Evolutionary conservation across 1,140 invertebrate species (phyloP), one percentile per base, ranked within the genome.

Genomic region (Gonatopus flavifemur): DNA sequence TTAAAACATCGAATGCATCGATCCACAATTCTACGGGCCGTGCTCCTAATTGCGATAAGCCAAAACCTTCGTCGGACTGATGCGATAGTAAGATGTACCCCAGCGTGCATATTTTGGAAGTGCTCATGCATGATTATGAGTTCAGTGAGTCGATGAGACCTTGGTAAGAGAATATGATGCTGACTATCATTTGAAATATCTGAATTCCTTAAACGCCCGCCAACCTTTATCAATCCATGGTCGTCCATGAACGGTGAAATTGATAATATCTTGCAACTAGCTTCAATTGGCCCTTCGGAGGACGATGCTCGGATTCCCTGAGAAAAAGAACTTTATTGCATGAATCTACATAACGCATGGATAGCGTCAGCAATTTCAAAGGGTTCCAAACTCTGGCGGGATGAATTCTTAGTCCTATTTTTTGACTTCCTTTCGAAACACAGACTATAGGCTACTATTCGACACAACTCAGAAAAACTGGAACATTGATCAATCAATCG

Each of bases 141-240:
- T 6, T 57, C 44, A 20, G 62, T 60, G 10, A 76, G 32, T 15
- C 40, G 43, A 55, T 67, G 56, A 18, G 57, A 62, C 12, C 50
- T 19, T 24, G 69, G 62, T 24, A 70, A 42, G 15, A 80, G 40
- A 15, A 73, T 64, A 2, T 74, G 77, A 60, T 77, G 72, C 49
- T 72, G 69, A 15, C 55, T 47, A 20, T 69, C 55, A 36, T 58
- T 57, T 8, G 44, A 38, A 1, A 76, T 38, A 10, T 58, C 21
- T 2, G 76, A 55, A 19, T 67, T 43, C 19, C 50, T n/a, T 6
- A 79, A 43, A 7, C 76, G 43, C 8, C 77, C 74, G 13, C 72
- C 32, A 15, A 33, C 32, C 10, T 15, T 9, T n/a, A 33, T 13
- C 5, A 33, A 15, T 9, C 32, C 32, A 15, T 6, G 5, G 5